Base-by-base conservation (phyloP, 2,797 vertebrate species). In the Myripristis jacobus region DNA sequence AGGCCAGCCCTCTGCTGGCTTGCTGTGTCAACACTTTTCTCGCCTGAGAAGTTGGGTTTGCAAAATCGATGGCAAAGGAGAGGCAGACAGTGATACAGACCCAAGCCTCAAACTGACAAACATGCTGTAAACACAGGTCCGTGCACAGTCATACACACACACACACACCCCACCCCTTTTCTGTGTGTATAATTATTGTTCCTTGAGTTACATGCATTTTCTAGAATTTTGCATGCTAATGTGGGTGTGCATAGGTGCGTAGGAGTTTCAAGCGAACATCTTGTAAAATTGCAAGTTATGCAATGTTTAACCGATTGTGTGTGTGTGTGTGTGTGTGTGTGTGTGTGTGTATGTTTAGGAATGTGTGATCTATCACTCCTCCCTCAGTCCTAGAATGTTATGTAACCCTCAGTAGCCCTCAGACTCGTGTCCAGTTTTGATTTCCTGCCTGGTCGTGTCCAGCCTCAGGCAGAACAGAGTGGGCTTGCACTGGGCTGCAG, bases 11-110 rank as follows among this genome's bases (percentile, higher is more conserved):
- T 53, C 67, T 75, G 70, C 67, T 70, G 24, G 75, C 66, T 56
- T 77, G 77, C 82, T 77, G 64, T 69, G 84, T 90, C 57, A 83
- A 58, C 11, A 15, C 58, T 69, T 60, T 76, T 27, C 41, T 58
- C 60, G 29, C 62, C 64, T 21, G 67, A 63, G 61, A 76, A 63
- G 22, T 27, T 22, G 62, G 71, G 72, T 67, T 62, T 24, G 46
- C 54, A 70, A 22, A 58, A 73, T 59, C 9, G 0, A 59, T 69
- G 44, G 34, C 47, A 51, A 58, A 46, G 63, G 38, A 79, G 62
- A 13, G 22, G 38, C 58, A 2, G 6, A 54, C 61, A 31, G 27
- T 8, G 36, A 72, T 18, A 29, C 66, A 75, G 55, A 69, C 21
- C 47, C 50, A 13, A 6, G 22, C n/a, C 34, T 65, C 66, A 9